phyloP scores from a whole-genome alignment of 2,797 vertebrate genomes.

The Enteromius thamalakanensis region DNA sequence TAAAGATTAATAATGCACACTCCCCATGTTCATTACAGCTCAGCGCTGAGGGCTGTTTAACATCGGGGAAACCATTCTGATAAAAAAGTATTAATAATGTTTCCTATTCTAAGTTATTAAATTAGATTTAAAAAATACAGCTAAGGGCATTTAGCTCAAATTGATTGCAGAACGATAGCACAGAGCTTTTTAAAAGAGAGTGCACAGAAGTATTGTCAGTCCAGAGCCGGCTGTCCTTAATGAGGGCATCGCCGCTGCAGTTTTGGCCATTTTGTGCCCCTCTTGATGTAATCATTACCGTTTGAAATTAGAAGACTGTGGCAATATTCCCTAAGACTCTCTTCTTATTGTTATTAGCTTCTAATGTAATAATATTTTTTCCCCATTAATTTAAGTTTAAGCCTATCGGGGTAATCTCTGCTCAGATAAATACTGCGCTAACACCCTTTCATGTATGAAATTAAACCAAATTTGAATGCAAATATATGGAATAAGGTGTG shows the following conservation, averaged over 20 bases:
- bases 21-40: constrained; percentile 96
- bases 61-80: constrained; percentile 95
- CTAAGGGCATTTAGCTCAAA: constrained; percentile 96
- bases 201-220: constrained; percentile 70
- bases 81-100: constrained; percentile 99
- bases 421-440: constrained; percentile 74
- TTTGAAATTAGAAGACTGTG: constrained; percentile 72
- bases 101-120: constrained; percentile 99
- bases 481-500: constrained; percentile 66
- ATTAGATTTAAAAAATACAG: constrained; percentile 99
- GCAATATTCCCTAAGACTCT: constrained; percentile 64
- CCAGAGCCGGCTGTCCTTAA: constrained; percentile 72
- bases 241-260: constrained; percentile 70
- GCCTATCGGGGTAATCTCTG: constrained; percentile 74
- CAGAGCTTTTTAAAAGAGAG: constrained; percentile 82
- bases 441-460: constrained; percentile 71
- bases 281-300: constrained; percentile 79
- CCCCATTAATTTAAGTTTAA: constrained; percentile 74
- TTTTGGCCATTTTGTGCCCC: constrained; percentile 76
- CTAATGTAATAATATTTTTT: constrained; percentile 72
- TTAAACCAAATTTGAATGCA: constrained; percentile 73
- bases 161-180: constrained; percentile 97
- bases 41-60: constrained; percentile 99
- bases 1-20: constrained; percentile 97
- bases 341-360: constrained; percentile 70